Evolutionary conservation across 2,797 vertebrate genomes (phyloP), one percentile per base, ranked within the genome.

Genomic region (Trachops cirrhosus): DNA sequence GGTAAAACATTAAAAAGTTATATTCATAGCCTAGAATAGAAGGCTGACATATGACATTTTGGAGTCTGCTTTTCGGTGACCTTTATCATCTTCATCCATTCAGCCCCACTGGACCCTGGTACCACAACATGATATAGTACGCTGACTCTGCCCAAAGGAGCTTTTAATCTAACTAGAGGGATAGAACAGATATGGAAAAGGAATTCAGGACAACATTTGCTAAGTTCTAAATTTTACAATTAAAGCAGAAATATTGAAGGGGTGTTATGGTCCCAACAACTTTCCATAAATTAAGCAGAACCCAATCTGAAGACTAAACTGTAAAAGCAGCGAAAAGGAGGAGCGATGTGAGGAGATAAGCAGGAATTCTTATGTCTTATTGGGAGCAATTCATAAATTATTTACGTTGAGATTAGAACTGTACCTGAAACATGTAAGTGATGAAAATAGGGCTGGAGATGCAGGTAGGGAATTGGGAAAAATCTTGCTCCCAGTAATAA

Each of bases 371-470:
- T n/a, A 1, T 24, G 22, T 88, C 15, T 59, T 18, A 12, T 0
- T 46, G 50, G 73, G 78, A 67, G 22, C 26, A 78, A 70, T 52
- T 46, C 26, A 62, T 26, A 74, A 75, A 37, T 59, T 29, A 48
- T 70, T 78, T 91, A 74, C 14, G 29, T 37, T 75, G 26, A 71
- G 68, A 89, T 75, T 91, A 46, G 39, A 70, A 79, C 67, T 71
- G 8, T 78, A 78, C 52, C 89, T 96, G 85, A 85, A 93, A 93
- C 94, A 71, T 50, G 64, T 34, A 92, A 57, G 59, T 86, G 21
- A 89, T 89, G 82, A 94, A 92, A 97, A 88, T 73, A 93, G 57
- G 64, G 6, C 39, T 96, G 54, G 39, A 90, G 34, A 48, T 93
- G 14, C 41, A 86, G 2, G 22, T 75, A 83, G 62, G 62, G 50